Evolutionary conservation across 2,888 invertebrate species (phyloP), one percentile per base, ranked within the genome.

Genomic region (Amaurobius ferox): DNA sequence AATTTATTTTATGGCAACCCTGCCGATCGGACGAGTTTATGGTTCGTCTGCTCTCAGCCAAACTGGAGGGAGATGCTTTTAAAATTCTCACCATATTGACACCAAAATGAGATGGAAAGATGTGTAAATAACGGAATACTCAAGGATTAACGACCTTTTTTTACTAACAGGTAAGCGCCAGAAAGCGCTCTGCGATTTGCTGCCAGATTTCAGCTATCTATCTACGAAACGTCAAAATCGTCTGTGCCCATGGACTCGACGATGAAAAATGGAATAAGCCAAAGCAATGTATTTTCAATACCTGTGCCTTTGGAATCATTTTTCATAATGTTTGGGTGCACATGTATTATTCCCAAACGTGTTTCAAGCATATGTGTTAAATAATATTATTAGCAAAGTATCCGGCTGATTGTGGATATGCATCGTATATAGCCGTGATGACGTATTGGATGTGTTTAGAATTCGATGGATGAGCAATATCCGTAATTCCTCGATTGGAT

Each of bases 21-120:
- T 39, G 40, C 55, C 30, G 35, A 61, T 19, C 80, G 80, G 80
- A 74, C 80, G 80, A 73, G 80, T 74, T 80, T 80, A 80, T 80
- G 67, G 74, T 80, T 80, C 80, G 80, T 74, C 80, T 74, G 80
- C 74, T 74, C 55, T 44, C 73, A 66, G 67, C 80, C n/a, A 30
- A 64, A 73, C 35, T 55, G 61, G 80, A 73, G 73, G 80, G 80
- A 68, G 80, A 72, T 48, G 72, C 40, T 44, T 35, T 39, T 23
- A 32, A 26, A 13, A 39, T 67, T 26, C 26, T 23, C 11, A 29
- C 28, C 30, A 66, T 72, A 72, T 72, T 72, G 66, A 66, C 72
- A 67, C 16, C 26, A 55, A 68, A n/a, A 11, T 39, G 30, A 73
- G 6, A 13, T 26, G n/a, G 5, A 68, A 26, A 39, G 68, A 68